Percentiles rank a stretch among this genome's conserved stretches.
phyloP scores from a whole-genome alignment of 2,113 vertebrate species.

The rabbit (Oryctolagus cuniculus) region mOryCun1.1 NC_091441.1:39510501-39511000 shows the following conservation, averaged over 20 bases:
- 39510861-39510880: neutral
- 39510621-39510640: neutral
- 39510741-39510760: neutral
- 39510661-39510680: neutral
- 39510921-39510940: conserved; percentile 22
- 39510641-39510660: neutral
- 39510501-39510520: neutral
- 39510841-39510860: conserved; percentile 6
- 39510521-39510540: neutral
- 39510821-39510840: neutral
- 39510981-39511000: neutral
- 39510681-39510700: neutral
- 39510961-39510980: neutral
- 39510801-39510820: too few species aligned
- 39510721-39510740: neutral
- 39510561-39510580: neutral
- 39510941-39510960: neutral
- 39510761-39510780: conserved; percentile 1
- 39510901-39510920: neutral
- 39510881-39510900: neutral
- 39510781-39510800: conserved; percentile 26
- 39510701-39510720: neutral
- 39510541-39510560: neutral
- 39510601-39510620: neutral
- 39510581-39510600: neutral